These are phyloP conservation scores for Polyommatus icarus DNA, from an alignment of 2,888 invertebrate species.

Conservation along the genomic window DNA sequence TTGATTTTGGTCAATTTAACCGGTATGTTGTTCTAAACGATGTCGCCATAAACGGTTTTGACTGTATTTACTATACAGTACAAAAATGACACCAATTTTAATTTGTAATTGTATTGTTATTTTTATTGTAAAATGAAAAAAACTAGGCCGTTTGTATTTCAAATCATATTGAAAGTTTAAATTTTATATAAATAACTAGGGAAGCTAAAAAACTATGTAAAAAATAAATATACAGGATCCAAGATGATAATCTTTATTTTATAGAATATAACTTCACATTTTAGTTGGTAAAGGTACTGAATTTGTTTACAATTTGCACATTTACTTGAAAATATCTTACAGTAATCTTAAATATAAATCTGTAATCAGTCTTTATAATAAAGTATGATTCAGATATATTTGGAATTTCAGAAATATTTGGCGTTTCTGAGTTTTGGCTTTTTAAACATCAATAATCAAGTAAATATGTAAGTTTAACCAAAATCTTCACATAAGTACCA, in stretches of 20 bases:
- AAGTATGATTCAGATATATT: slow-evolving; percentile 10
- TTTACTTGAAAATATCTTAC: neutral
- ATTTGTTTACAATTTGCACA: slow-evolving; percentile 6
- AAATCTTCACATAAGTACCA: slow-evolving; percentile 23
- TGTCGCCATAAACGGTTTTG: no score
- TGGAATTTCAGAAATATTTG: slow-evolving; percentile 4
- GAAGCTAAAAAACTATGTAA: neutral
- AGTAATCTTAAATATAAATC: neutral
- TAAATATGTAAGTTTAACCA: slow-evolving; percentile 6
- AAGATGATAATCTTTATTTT: slow-evolving; percentile 19
- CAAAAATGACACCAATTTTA: no score
- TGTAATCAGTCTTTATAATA: neutral
- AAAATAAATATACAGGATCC: neutral
- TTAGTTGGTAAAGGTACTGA: slow-evolving; percentile 13
- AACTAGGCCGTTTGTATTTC: no score
- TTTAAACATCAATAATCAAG: slow-evolving; percentile 3
- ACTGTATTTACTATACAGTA: no score
- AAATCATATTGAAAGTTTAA: no score
- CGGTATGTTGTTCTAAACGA: no score
- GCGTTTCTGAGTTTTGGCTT: neutral
- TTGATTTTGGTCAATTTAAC: no score
- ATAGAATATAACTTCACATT: slow-evolving; percentile 30
- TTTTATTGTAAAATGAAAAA: no score
- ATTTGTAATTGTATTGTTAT: no score
- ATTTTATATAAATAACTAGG: no score